These are phyloP conservation scores for Pristionchus fissidentatus DNA, from an alignment of 2,888 invertebrate genomes.

Conservation along the genomic window DNA sequence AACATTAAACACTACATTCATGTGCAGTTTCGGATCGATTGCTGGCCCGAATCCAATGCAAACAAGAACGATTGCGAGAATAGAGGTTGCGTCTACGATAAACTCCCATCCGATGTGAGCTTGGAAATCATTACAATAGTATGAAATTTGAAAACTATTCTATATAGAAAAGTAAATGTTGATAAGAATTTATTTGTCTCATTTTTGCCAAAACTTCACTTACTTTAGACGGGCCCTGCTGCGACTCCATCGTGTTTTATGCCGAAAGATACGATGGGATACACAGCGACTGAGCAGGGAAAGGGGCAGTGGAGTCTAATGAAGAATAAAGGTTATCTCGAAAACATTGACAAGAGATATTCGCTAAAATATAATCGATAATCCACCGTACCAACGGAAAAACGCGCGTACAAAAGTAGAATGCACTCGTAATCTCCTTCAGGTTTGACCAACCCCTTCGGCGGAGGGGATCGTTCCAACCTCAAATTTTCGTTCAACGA, in stretches of 20 bases:
- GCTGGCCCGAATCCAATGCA: constrained; percentile 64
- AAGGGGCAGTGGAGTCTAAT: background rate
- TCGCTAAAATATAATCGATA: background rate
- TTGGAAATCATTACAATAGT: background rate
- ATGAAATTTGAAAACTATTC: background rate
- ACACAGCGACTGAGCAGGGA: background rate
- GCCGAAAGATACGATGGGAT: background rate
- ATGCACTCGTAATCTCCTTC: background rate
- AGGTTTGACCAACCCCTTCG: constrained; percentile 65
- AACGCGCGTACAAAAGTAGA: background rate
- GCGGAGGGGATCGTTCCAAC: constrained; percentile 55
- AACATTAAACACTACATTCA: no score
- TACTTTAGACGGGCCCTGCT: constrained; percentile 17
- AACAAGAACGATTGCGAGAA: constrained; percentile 59
- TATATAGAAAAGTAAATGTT: no score
- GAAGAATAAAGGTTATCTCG: constrained; percentile 5
- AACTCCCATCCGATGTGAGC: background rate
- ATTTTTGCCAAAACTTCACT: background rate
- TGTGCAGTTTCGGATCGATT: constrained; percentile 58
- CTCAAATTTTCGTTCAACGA: constrained; percentile 55
- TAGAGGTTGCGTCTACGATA: constrained; percentile 64
- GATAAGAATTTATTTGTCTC: no score
- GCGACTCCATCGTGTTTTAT: constrained; percentile 15
- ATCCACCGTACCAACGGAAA: no score
- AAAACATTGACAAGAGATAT: background rate